These are phyloP conservation scores for Holotrichia oblita DNA, from an alignment of 1,140 invertebrate species.

Conservation along the genomic window DNA sequence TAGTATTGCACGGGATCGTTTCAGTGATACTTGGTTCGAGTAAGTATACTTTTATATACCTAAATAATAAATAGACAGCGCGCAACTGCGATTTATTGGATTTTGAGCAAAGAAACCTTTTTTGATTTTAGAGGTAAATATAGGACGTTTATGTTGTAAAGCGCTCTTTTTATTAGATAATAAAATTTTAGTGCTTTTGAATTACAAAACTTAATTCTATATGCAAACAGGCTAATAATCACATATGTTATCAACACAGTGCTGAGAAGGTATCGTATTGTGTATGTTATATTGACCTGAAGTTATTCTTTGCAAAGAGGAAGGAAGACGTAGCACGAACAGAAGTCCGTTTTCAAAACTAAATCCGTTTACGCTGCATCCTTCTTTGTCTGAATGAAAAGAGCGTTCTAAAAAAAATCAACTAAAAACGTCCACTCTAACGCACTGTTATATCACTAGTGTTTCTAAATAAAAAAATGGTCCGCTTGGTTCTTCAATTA, in stretches of 20 bases:
- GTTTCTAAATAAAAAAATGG: too few relatives aligned
- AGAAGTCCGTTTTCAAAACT: too few relatives aligned
- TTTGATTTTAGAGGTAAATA: background rate
- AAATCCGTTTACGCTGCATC: too few relatives aligned
- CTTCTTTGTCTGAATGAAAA: too few relatives aligned
- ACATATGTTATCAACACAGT: background rate
- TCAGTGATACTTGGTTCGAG: background rate
- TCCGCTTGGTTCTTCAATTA: too few relatives aligned
- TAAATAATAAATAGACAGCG: constrained; percentile 9
- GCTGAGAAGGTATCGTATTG: too few relatives aligned
- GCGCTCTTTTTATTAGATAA: background rate
- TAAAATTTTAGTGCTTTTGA: background rate
- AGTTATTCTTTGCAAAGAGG: too few relatives aligned
- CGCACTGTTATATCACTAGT: too few relatives aligned
- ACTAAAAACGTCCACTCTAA: too few relatives aligned
- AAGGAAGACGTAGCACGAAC: too few relatives aligned
- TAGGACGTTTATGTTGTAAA: background rate
- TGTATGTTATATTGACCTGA: too few relatives aligned
- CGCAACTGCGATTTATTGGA: background rate
- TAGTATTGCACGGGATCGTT: background rate
- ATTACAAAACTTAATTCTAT: background rate
- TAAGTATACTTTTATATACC: background rate
- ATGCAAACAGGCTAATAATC: background rate
- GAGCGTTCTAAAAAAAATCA: too few relatives aligned
- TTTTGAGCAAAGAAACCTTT: background rate